Base-by-base conservation (phyloP, 1,140 invertebrate genomes). In the Scaptomyza hsui region DNA sequence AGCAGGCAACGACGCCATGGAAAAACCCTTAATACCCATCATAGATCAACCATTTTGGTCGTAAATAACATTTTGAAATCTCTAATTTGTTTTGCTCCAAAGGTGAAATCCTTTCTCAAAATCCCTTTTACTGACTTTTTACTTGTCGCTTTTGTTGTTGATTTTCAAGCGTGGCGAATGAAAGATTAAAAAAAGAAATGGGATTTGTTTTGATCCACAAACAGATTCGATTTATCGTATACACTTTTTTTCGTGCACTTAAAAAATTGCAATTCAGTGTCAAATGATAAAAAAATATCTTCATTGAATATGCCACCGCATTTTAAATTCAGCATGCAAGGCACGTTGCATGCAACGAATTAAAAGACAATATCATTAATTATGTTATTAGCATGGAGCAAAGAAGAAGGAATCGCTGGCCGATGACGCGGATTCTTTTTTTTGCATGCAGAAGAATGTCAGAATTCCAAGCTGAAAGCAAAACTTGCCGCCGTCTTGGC, bases 361-460 rank as follows among this genome's bases (percentile, higher is more conserved):
- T 90, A 90, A 90, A 90, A 90, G 73, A 89, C 89, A 90, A 90
- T 90, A 90, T 77, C 85, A 90, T 90, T 78, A 90, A 90, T 90
- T 90, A 90, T 80, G 82, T 86, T 90, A 83, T 90, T 81, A 65
- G 69, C 65, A 74, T 75, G 65, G 39, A n/a, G n/a, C n/a, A 49
- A 62, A 71, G 26, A 29, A 29, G 6, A 76, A 76, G 69, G 64
- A 73, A 78, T 69, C 41, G 61, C 16, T 37, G 39, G 7, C 10
- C 32, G 55, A 75, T 65, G 29, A 39, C 37, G 49, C 48, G 63
- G 51, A 68, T 74, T 72, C 77, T 29, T 29, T 7, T 7, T 61
- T 86, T 73, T 47, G 68, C 42, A 45, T 57, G 72, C 78, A 72
- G 51, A 68, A 65, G 60, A 68, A 65, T 62, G 77, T 41, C 73